Evolutionary conservation across 2,888 invertebrate genomes (phyloP).

Genomic region (Leptinotarsa juncta): DNA sequence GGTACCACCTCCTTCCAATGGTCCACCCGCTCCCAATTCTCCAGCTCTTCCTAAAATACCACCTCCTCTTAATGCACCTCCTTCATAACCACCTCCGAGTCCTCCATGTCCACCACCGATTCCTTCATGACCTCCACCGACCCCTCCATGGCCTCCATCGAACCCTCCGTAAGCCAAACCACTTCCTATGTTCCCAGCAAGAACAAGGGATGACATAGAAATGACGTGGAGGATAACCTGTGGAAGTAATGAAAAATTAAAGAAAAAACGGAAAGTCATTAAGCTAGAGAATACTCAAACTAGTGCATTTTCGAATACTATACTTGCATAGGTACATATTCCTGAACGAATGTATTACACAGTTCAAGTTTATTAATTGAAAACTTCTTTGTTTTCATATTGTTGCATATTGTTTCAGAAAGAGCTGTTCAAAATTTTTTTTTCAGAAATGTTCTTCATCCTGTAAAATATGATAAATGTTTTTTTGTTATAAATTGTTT

Average conservation of each 20-base stretch:
- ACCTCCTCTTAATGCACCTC: background rate
- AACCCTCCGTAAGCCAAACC: background rate
- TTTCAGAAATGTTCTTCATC: no score
- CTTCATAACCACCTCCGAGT: background rate
- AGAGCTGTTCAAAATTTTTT: no score
- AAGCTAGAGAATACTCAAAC: no score
- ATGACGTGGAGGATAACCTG: slow-evolving; percentile 17
- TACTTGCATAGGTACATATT: no score
- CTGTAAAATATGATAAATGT: no score
- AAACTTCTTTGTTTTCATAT: no score
- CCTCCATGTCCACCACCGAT: slow-evolving; percentile 23
- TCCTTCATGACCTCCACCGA: slow-evolving; percentile 12
- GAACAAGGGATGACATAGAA: slow-evolving; percentile 1
- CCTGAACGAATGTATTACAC: no score
- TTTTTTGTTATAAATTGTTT: no score
- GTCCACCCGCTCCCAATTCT: slow-evolving; percentile 12
- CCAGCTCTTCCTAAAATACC: slow-evolving; percentile 3
- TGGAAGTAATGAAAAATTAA: background rate
- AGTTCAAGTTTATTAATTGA: no score
- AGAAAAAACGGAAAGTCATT: background rate
- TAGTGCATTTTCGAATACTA: no score
- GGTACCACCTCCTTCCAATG: background rate
- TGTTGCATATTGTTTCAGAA: no score
- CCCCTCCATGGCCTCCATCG: slow-evolving; percentile 17
- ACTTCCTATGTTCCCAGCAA: slow-evolving; percentile 27